A percentile compares a stretch with the other conserved stretches of the same genome.
Conservation (phyloP, 1,140 invertebrate genomes). For the Drosophila persimilis region DNA sequence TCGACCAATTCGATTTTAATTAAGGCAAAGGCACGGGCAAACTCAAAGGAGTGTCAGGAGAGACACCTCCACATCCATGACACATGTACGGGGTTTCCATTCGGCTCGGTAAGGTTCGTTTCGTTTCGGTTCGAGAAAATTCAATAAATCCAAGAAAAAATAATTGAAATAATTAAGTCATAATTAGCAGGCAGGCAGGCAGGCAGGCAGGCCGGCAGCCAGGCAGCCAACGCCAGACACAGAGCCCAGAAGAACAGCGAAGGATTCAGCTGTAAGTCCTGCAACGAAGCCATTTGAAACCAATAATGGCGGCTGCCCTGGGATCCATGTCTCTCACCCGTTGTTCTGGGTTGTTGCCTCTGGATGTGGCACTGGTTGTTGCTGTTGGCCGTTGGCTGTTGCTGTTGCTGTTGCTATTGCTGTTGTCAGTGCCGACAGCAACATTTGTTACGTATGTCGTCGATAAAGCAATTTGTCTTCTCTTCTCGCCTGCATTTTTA, state of each 20-base stretch:
- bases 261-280: slow-evolving; percentile 24
- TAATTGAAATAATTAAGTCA: slow-evolving; percentile 81
- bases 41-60: background rate
- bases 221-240: background rate
- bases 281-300: slow-evolving; percentile 72
- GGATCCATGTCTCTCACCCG: slow-evolving; percentile 19
- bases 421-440: slow-evolving; percentile 80
- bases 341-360: slow-evolving; percentile 17
- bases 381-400: slow-evolving; percentile 14
- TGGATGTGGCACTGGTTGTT: slow-evolving; percentile 12
- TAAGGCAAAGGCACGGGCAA: background rate
- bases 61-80: too few relatives aligned
- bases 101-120: slow-evolving; percentile 1
- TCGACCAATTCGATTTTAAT: slow-evolving; percentile 20
- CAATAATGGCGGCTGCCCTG: slow-evolving; percentile 68
- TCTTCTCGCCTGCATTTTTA: slow-evolving; percentile 73
- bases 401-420: slow-evolving; percentile 33
- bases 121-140: slow-evolving; percentile 34
- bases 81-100: slow-evolving; percentile 23
- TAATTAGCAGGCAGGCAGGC: slow-evolving; percentile 63
- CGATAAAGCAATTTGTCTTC: slow-evolving; percentile 82
- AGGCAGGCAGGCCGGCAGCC: background rate
- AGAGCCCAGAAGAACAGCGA: background rate
- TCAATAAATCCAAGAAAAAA: slow-evolving; percentile 63
- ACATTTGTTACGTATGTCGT: slow-evolving; percentile 81